Conservation (phyloP, 2,888 invertebrate genomes). For the Nezara viridula region DNA sequence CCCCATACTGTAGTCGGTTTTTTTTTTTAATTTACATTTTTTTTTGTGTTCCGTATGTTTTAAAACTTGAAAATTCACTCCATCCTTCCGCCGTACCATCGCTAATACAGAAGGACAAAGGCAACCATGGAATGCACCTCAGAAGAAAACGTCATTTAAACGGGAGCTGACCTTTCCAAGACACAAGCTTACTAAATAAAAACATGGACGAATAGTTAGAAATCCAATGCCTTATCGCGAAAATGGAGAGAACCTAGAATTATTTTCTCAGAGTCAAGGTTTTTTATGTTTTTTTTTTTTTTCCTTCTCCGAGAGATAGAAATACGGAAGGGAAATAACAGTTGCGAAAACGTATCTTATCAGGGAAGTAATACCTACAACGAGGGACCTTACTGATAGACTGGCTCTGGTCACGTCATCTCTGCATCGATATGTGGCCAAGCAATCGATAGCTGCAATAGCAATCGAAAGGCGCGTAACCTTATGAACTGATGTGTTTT, state of each 20-base stretch:
- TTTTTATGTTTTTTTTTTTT: neutral
- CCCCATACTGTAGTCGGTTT: too few species aligned
- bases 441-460: neutral
- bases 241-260: neutral
- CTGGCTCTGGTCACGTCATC: neutral
- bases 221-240: neutral
- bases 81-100: too few species aligned
- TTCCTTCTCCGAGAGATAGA: neutral
- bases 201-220: neutral
- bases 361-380: slow-evolving; percentile 12
- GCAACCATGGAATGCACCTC: neutral
- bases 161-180: neutral
- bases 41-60: too few species aligned
- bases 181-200: neutral
- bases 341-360: slow-evolving; percentile 3
- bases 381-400: neutral
- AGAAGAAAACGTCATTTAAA: neutral
- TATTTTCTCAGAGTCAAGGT: slow-evolving; percentile 6
- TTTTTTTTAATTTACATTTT: too few species aligned
- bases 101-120: neutral
- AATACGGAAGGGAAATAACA: slow-evolving; percentile 9
- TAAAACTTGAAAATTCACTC: too few species aligned
- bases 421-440: neutral
- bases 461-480: too few species aligned
- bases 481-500: too few species aligned